These are phyloP conservation scores for Himantopus leucocephalus DNA, from an alignment of 2,113 vertebrate genomes.

Conservation along the genomic window DNA sequence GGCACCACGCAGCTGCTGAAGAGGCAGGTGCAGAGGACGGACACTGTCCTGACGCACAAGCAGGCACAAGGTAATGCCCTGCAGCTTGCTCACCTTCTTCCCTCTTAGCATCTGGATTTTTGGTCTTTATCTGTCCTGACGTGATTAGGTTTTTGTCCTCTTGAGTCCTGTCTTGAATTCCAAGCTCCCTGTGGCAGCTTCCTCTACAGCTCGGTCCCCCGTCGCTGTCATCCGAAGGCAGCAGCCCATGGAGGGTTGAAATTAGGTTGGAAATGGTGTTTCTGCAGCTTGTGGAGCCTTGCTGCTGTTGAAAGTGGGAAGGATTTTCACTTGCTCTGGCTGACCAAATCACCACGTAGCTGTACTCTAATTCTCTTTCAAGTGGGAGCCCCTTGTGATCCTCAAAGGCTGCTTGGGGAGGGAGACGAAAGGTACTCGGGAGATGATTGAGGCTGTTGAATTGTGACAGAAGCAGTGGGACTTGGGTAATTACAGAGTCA, in stretches of 20 bases:
- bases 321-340: neutral
- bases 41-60: slow-evolving; percentile 85
- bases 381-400: neutral
- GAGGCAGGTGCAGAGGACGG: slow-evolving; percentile 87
- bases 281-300: neutral
- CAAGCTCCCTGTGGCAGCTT: neutral
- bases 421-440: neutral
- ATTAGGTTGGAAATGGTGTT: neutral
- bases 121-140: neutral
- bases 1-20: slow-evolving; percentile 87
- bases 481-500: neutral
- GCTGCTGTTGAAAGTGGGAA: neutral
- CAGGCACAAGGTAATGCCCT: slow-evolving; percentile 87
- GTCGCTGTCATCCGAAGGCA: neutral
- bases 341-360: neutral
- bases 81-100: neutral
- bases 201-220: neutral
- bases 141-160: neutral
- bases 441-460: neutral
- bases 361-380: neutral
- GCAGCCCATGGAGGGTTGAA: neutral
- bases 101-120: fast-evolving
- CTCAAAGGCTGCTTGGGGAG: neutral
- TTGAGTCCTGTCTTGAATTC: neutral
- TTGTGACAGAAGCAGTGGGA: neutral